Evolutionary conservation across 2,888 invertebrate species (phyloP).

Genomic region (Camponotus fellah): DNA sequence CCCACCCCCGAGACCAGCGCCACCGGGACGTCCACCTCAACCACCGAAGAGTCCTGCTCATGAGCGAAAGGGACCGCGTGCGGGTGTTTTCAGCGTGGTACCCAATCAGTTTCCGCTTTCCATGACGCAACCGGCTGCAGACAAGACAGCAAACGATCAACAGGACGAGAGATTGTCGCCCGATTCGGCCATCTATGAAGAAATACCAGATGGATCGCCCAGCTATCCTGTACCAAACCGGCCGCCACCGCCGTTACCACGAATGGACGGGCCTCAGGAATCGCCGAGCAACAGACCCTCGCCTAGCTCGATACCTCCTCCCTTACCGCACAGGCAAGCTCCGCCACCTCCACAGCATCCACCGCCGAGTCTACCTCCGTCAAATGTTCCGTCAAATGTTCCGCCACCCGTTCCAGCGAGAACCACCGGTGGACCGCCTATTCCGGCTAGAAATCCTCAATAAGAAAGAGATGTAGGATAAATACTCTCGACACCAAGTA

Average conservation of each 20-base stretch:
- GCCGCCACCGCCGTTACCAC: slow-evolving; percentile 84
- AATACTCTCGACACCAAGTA: background rate
- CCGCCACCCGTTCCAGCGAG: slow-evolving; percentile 89
- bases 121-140: slow-evolving; percentile 52
- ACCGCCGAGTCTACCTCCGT: slow-evolving; percentile 85
- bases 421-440: slow-evolving; percentile 89
- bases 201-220: slow-evolving; percentile 82
- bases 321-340: slow-evolving; percentile 82
- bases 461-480: slow-evolving; percentile 59
- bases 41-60: slow-evolving; percentile 81
- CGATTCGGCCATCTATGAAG: slow-evolving; percentile 84
- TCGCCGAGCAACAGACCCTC: slow-evolving; percentile 69
- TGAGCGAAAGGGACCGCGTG: slow-evolving; percentile 80
- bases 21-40: slow-evolving; percentile 83
- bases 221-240: slow-evolving; percentile 83
- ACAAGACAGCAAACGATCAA: slow-evolving; percentile 57
- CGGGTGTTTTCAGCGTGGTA: slow-evolving; percentile 83
- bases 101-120: slow-evolving; percentile 78
- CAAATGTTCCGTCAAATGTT: slow-evolving; percentile 81
- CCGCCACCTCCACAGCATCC: slow-evolving; percentile 83
- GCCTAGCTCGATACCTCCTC: slow-evolving; percentile 81
- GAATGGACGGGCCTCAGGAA: slow-evolving; percentile 76
- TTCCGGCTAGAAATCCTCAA: slow-evolving; percentile 88
- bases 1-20: slow-evolving; percentile 87
- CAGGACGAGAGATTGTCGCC: slow-evolving; percentile 78